Conservation (phyloP, 2,113 vertebrate species). For the Paralichthys olivaceus region DNA sequence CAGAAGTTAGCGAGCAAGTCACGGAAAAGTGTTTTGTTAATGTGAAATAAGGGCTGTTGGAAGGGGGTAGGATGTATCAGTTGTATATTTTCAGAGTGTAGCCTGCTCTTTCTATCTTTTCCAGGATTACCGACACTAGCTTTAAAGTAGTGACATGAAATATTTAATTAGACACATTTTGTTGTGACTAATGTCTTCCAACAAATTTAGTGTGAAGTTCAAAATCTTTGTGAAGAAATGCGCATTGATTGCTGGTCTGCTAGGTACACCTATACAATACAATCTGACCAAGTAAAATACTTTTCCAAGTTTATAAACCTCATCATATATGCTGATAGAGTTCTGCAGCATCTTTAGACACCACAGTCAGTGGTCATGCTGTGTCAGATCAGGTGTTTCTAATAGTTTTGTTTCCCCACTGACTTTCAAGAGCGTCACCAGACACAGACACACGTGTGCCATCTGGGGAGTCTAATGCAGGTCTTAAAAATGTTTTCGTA, state of each 20-base stretch:
- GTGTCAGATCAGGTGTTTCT: conserved; percentile 1
- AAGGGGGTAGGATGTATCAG: too few relatives aligned
- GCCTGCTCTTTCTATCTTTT: too few relatives aligned
- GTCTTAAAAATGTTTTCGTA: conserved; percentile 26
- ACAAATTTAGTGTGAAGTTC: too few relatives aligned
- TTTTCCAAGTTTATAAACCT: neutral
- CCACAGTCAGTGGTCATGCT: neutral
- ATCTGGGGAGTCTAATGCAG: conserved; percentile 45
- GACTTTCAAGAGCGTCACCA: conserved; percentile 3
- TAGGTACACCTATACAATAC: too few relatives aligned
- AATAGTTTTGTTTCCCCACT: neutral
- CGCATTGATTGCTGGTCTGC: too few relatives aligned
- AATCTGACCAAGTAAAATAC: neutral
- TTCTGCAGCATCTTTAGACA: neutral
- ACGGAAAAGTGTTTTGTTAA: too few relatives aligned
- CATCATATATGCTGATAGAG: neutral
- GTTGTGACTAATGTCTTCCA: too few relatives aligned
- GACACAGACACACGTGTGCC: conserved; percentile 15
- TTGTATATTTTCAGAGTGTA: too few relatives aligned
- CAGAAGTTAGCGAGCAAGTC: too few relatives aligned
- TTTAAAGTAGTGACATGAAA: neutral
- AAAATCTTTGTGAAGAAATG: too few relatives aligned
- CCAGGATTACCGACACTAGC: too few relatives aligned
- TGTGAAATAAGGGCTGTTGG: too few relatives aligned
- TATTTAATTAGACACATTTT: neutral